These are phyloP conservation scores for Centrocercus urophasianus DNA, from an alignment of 2,113 vertebrate species.

Conservation along the genomic window DNA sequence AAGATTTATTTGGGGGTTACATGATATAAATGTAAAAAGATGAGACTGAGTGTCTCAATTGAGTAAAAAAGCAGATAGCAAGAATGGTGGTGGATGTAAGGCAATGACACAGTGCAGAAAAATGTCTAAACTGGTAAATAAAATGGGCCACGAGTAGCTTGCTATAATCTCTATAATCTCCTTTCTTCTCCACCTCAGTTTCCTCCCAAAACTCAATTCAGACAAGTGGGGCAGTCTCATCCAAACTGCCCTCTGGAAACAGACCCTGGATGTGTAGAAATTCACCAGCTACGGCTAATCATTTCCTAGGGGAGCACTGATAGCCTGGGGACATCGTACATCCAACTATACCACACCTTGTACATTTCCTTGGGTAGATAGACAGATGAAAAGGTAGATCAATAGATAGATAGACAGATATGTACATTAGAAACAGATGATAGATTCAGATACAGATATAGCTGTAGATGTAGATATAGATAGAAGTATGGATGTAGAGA, in stretches of 20 bases:
- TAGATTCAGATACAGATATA: background rate
- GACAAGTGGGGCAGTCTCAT: background rate
- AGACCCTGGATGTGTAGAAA: background rate
- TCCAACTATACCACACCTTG: background rate
- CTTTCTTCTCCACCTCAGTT: background rate
- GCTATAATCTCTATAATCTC: background rate
- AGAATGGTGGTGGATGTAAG: background rate
- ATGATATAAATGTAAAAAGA: background rate
- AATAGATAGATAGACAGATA: background rate
- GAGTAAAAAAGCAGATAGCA: background rate
- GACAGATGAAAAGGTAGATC: background rate
- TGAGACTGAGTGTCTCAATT: background rate
- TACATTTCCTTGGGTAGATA: background rate
- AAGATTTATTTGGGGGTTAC: background rate
- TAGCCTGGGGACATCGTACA: too few relatives aligned
- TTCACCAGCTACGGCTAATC: background rate
- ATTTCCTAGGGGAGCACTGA: background rate
- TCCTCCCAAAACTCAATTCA: background rate
- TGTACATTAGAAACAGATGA: background rate
- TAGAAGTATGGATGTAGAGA: background rate
- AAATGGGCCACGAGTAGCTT: background rate
- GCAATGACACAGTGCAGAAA: background rate
- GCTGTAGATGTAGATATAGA: background rate
- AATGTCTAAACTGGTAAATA: background rate
- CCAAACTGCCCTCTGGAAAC: background rate